Evolutionary conservation across 2,113 vertebrate genomes (phyloP), one percentile per base, ranked within the genome.

Genomic region (Pseudorasbora parva): DNA sequence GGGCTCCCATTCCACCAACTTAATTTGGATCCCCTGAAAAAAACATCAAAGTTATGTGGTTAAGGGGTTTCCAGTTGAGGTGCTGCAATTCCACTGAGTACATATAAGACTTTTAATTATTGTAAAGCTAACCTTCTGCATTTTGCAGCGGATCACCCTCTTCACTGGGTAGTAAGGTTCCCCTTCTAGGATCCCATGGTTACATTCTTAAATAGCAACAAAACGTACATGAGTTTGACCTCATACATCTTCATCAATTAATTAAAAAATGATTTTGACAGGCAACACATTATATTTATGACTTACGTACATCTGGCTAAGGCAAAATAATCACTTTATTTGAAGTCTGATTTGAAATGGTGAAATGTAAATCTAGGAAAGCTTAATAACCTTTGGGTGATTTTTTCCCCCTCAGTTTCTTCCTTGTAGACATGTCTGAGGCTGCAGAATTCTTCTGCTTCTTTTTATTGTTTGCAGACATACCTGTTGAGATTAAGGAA

Each of bases 281-380:
- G 64, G 64, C 30, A 68, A 37, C 30, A 37, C 30, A 68, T 68
- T 33, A 17, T 66, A 68, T 33, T 17, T 68, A 68, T 68, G 30
- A 33, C 64, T 37, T 68, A 66, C 2, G 62, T 57, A 59, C 11
- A 59, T 59, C 56, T 59, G 56, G 56, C 56, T 59, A 59, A 59
- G 56, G 7, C 30, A 33, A 68, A 21, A 68, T 2, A 68, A 68
- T 68, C 64, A 68, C 17, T 68, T 17, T 68, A 68, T 68, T 68
- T 68, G 17, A 41, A 68, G 30, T 68, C 64, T 68, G 64, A 68
- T 68, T 68, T 68, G 30, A 68, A 68, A 68, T 68, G 64, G 64
- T 41, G 64, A 68, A 68, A 21, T 68, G 15, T 68, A 41, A 21
- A 41, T 68, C 27, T 68, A 41, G 30, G 64, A 68, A 68, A 33